Evolutionary conservation across 2,797 vertebrate species (phyloP).

Genomic region (Discoglossus pictus): DNA sequence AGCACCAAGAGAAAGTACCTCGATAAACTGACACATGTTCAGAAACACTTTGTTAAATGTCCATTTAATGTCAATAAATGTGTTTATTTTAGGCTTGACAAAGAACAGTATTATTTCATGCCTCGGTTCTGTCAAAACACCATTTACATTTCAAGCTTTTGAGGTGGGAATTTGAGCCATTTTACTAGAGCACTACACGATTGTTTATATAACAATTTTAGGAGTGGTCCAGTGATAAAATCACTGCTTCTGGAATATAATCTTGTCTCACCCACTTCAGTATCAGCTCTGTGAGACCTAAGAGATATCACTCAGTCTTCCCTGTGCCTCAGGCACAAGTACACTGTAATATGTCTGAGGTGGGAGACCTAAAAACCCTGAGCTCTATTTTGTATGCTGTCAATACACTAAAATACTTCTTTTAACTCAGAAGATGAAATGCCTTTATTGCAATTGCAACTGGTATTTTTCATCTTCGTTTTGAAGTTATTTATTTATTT

Average conservation of each 20-base stretch:
- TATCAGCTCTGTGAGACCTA: slow-evolving; percentile 9
- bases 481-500: neutral
- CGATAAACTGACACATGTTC: too few species aligned
- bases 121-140: neutral
- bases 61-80: too few species aligned
- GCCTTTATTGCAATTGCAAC: neutral
- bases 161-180: neutral
- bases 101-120: too few species aligned
- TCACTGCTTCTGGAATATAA: slow-evolving; percentile 23
- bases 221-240: slow-evolving; percentile 10
- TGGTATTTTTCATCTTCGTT: slow-evolving; percentile 17
- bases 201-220: slow-evolving; percentile 11
- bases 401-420: slow-evolving; percentile 11
- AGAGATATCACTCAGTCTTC: neutral
- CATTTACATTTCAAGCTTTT: slow-evolving; percentile 4
- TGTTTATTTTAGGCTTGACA: too few species aligned
- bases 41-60: too few species aligned
- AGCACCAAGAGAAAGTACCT: neutral
- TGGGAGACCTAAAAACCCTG: slow-evolving; percentile 17
- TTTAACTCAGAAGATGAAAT: neutral
- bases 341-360: neutral
- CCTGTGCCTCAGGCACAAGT: slow-evolving; percentile 26
- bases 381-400: neutral
- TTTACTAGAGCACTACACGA: neutral
- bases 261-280: slow-evolving; percentile 7